Evolutionary conservation across 2,113 vertebrate species (phyloP).

Genomic region (Hemiscyllium ocellatum): DNA sequence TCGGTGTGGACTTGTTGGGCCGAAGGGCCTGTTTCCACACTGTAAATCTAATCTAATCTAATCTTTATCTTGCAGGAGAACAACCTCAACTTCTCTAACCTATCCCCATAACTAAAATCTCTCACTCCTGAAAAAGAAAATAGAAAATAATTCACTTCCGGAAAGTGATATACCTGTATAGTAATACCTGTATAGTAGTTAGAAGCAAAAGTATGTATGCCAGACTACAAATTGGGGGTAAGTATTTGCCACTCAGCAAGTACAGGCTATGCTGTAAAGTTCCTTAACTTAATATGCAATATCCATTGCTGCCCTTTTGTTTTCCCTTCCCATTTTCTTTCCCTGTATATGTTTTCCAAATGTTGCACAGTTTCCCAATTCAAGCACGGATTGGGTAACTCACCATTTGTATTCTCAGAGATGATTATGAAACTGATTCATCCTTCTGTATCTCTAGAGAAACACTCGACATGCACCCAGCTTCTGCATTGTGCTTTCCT

Average conservation of each 20-base stretch:
- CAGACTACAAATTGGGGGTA: neutral
- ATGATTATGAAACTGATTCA: neutral
- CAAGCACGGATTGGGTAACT: neutral
- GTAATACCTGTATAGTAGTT: neutral
- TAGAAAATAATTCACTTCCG: neutral
- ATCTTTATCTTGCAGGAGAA: too few species aligned
- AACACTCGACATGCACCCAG: neutral
- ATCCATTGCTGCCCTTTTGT: neutral
- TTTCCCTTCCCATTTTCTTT: neutral
- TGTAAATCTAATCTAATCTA: too few species aligned
- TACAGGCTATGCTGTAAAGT: neutral
- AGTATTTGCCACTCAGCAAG: neutral
- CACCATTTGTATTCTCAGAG: neutral
- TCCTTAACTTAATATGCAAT: neutral
- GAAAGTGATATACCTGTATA: neutral
- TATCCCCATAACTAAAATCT: neutral
- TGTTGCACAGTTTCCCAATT: neutral
- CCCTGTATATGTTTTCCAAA: neutral
- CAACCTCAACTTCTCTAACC: neutral
- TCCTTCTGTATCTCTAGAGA: neutral
- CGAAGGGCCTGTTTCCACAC: too few species aligned
- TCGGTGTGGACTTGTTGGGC: too few species aligned
- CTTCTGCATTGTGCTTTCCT: neutral
- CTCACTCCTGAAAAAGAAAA: neutral
- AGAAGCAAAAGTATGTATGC: neutral